Evolutionary conservation across 2,797 vertebrate genomes (phyloP), one percentile per base, ranked within the genome.

Genomic region (Sphaeramia orbicularis): DNA sequence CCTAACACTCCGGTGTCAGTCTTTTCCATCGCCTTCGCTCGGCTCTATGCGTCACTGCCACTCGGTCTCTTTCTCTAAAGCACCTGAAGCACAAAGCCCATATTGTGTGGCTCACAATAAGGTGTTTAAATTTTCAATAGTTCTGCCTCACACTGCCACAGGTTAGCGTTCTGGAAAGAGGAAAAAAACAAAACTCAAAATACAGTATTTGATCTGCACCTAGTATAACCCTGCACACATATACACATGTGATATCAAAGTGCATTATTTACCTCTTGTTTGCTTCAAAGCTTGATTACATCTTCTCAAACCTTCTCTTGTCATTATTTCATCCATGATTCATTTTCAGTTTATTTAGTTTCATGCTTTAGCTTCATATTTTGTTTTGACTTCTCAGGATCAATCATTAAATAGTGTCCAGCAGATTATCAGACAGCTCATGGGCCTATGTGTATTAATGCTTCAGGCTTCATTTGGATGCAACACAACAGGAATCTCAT

Each of bases 101-200:
- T 62, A 79, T 78, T 84, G 77, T 89, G 51, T 19, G 74, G 64
- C 56, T 56, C 64, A 81, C 68, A 78, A 84, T 74, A 62, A 71
- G 58, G 24, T 50, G 54, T 63, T 81, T 57, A 24, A 47, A 62
- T 51, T 57, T 65, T 44, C 58, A 76, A 51, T 9, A 40, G 56
- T 62, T 68, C 18, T 18, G 63, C 41, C 37, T 38, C 59, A 52
- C 58, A 16, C 42, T 15, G 42, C 19, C 38, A 30, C 15, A 32
- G 50, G 36, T 53, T 21, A 15, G 13, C 24, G 3, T 8, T 24
- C 64, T 40, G 58, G n/a, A n/a, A n/a, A n/a, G n/a, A 10, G 27
- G 43, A 58, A 49, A 56, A 56, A 50, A 60, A 32, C 49, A 50
- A 21, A 14, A n/a, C 45, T 42, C 16, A 21, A 14, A 36, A 62